A percentile compares a stretch with the other conserved stretches of the same genome.
Evolutionary conservation across 2,113 vertebrate species (phyloP).

Genomic region (Plotosus lineatus): DNA sequence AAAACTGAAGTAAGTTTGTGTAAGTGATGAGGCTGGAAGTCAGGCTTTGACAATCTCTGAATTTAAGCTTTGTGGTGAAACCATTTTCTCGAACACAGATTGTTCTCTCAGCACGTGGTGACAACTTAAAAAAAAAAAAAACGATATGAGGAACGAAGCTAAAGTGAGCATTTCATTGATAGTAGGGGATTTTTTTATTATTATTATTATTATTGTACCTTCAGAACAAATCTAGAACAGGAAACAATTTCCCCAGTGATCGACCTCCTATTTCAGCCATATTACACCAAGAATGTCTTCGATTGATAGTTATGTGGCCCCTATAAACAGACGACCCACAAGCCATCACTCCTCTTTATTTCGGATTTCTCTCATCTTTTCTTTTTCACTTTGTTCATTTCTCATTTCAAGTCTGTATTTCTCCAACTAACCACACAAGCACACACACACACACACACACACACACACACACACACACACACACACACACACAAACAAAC

Average conservation of each 20-base stretch:
- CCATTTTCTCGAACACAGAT: too few relatives aligned
- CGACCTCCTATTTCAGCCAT: slow-evolving; percentile 25
- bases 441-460: background rate
- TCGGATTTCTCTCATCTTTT: background rate
- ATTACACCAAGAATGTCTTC: background rate
- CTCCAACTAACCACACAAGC: too few relatives aligned
- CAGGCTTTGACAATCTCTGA: background rate
- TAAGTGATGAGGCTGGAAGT: background rate
- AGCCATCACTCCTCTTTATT: slow-evolving; percentile 5
- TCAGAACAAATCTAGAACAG: slow-evolving; percentile 5
- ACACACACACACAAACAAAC: too few relatives aligned
- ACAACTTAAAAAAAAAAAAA: slow-evolving; percentile 1
- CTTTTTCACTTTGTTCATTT: slow-evolving; percentile 14
- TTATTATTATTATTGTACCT: slow-evolving; percentile 17
- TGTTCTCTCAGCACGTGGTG: slow-evolving; percentile 11
- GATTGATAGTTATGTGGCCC: background rate
- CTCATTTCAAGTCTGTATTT: background rate
- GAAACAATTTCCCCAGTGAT: slow-evolving; percentile 30
- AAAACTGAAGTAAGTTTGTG: background rate
- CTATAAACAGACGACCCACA: slow-evolving; percentile 4
- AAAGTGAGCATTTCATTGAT: slow-evolving; percentile 24
- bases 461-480: slow-evolving; percentile 3
- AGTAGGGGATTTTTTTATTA: background rate
- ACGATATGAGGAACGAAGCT: slow-evolving; percentile 2
- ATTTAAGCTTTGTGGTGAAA: too few relatives aligned